A percentile compares a stretch with the other conserved stretches of the same genome.
Conservation (phyloP, 2,113 vertebrate species). For the Erythrocebus patas region DNA sequence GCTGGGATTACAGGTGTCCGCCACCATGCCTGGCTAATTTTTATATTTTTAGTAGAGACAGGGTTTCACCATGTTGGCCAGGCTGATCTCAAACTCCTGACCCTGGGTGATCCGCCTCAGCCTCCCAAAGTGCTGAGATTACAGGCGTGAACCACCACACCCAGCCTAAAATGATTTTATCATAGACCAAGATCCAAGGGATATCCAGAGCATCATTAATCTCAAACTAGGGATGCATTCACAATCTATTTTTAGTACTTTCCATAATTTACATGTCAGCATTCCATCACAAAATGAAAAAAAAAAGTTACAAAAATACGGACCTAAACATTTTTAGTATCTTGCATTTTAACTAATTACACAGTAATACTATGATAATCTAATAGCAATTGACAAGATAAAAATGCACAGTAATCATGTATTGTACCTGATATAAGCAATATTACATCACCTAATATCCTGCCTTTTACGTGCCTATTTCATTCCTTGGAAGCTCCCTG, state of each 20-base stretch:
- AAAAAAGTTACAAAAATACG: constrained; percentile 43
- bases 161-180: not conserved
- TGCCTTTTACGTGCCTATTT: constrained; percentile 68
- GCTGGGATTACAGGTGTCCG: no score
- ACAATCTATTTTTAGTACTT: not conserved
- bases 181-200: not conserved
- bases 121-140: no score
- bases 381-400: constrained; percentile 73
- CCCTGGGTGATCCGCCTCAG: no score
- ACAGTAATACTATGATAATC: constrained; percentile 67
- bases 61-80: no score
- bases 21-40: no score
- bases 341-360: constrained; percentile 71
- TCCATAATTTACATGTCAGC: not conserved
- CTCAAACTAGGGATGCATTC: not conserved
- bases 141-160: no score
- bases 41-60: no score
- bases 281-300: not conserved
- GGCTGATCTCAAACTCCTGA: no score
- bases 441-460: constrained; percentile 53
- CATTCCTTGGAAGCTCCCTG: constrained; percentile 72
- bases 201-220: not conserved
- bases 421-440: constrained; percentile 58
- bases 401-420: constrained; percentile 63
- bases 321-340: constrained; percentile 50